Evolutionary conservation across 1,140 invertebrate genomes (phyloP).

Genomic region (Dendrolimus punctatus): DNA sequence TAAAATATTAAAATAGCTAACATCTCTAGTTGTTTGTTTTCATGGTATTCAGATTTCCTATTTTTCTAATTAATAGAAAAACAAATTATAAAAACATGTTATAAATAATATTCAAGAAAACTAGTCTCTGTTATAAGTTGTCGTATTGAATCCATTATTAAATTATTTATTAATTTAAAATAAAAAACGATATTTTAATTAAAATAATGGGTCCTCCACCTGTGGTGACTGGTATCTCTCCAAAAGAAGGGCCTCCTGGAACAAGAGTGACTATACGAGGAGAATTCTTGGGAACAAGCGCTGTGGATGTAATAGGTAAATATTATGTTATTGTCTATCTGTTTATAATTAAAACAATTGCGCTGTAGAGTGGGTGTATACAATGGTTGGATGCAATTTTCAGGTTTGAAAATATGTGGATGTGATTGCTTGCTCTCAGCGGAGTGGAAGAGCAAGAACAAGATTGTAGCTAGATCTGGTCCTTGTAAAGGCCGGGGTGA

Average conservation of each 20-base stretch:
- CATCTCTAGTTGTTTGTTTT: too few relatives aligned
- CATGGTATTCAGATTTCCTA: too few relatives aligned
- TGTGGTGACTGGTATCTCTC: constrained; percentile 96
- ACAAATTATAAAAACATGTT: too few relatives aligned
- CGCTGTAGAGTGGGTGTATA: constrained; percentile 8
- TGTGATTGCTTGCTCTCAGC: constrained; percentile 95
- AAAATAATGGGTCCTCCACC: constrained; percentile 81
- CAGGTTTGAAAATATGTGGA: constrained; percentile 95
- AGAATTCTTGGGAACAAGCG: constrained; percentile 92
- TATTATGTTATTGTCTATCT: constrained; percentile 1
- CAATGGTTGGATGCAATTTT: constrained; percentile 8
- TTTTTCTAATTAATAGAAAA: too few relatives aligned
- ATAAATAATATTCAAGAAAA: too few relatives aligned
- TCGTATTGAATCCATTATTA: too few relatives aligned
- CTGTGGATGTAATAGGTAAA: constrained; percentile 89
- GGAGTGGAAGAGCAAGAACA: constrained; percentile 98
- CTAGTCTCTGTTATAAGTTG: too few relatives aligned
- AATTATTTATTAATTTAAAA: too few relatives aligned
- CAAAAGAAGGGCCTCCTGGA: constrained; percentile 97
- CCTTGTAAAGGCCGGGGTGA: constrained; percentile 95
- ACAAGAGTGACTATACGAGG: constrained; percentile 96
- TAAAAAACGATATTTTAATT: not conserved
- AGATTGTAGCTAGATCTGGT: constrained; percentile 96
- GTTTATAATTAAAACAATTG: not conserved
- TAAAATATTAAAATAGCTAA: too few relatives aligned